Percentiles rank a stretch among this genome's conserved stretches.
Conservation (phyloP, 2,888 invertebrate genomes). For the Onchidella celtica region DNA sequence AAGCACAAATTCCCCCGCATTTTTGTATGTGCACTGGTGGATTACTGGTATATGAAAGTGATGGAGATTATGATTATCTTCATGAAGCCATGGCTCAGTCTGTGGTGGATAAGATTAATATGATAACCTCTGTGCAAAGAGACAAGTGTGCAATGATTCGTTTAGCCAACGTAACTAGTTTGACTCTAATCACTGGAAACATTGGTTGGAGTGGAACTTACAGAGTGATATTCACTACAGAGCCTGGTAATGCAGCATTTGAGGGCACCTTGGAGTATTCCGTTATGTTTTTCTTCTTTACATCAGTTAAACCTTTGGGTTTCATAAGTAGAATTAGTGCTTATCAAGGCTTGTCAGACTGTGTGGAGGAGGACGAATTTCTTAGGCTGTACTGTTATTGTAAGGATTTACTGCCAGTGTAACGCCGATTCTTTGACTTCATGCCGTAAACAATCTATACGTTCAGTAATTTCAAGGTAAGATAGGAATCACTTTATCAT, state of each 20-base stretch:
- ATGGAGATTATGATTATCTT: not conserved
- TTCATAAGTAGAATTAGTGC: conserved; percentile 24
- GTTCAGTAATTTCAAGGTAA: too few relatives aligned
- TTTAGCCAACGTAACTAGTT: conserved; percentile 2
- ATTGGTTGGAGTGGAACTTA: not conserved
- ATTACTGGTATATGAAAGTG: not conserved
- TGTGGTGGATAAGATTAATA: conserved; percentile 25
- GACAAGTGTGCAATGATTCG: not conserved
- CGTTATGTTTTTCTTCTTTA: not conserved
- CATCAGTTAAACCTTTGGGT: not conserved
- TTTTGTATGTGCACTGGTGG: conserved; percentile 40
- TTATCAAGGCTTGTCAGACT: conserved; percentile 24
- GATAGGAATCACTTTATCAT: too few relatives aligned
- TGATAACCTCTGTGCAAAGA: not conserved
- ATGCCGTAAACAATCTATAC: too few relatives aligned
- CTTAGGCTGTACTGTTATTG: conserved; percentile 35
- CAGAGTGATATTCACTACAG: conserved; percentile 13
- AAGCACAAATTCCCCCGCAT: conserved; percentile 88
- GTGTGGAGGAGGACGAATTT: conserved; percentile 1
- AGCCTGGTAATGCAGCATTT: conserved; percentile 22
- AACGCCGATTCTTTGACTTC: too few relatives aligned
- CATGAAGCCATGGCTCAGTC: not conserved
- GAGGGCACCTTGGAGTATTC: conserved; percentile 30
- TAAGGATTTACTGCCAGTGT: not conserved
- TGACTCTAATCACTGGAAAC: not conserved